These are phyloP conservation scores for Seriola dumerili DNA, from an alignment of 2,113 vertebrate genomes.

Conservation along the genomic window DNA sequence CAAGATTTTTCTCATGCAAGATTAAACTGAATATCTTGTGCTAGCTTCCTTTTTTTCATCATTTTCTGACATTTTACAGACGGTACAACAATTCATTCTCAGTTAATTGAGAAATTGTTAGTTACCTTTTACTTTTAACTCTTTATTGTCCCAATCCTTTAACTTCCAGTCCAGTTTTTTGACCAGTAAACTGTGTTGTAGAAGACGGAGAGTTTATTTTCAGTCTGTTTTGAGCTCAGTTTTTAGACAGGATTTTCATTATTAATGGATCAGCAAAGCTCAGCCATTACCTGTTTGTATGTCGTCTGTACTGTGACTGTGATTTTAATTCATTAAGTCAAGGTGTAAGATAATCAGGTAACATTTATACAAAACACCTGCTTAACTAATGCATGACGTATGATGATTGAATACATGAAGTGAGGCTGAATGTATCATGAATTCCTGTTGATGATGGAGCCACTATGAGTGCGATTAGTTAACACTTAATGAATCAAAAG, in stretches of 20 bases:
- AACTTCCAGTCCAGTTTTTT: neutral
- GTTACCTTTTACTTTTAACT: neutral
- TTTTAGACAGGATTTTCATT: no score
- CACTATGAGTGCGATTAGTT: neutral
- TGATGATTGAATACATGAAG: neutral
- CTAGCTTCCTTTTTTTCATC: neutral
- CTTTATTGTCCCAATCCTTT: neutral
- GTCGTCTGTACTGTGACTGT: neutral
- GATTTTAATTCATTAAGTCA: neutral
- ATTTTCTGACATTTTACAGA: neutral
- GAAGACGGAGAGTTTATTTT: neutral
- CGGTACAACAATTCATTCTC: neutral
- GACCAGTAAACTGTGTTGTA: neutral
- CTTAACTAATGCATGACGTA: neutral
- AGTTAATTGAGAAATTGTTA: neutral
- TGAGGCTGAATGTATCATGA: neutral
- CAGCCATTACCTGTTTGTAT: no score
- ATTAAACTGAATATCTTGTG: neutral
- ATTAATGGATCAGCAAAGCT: neutral
- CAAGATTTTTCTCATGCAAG: neutral
- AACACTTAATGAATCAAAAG: neutral
- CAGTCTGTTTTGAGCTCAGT: no score
- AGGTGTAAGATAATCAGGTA: neutral
- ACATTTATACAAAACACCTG: neutral
- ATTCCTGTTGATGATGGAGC: neutral